These are phyloP conservation scores for Fregetta grallaria DNA, from an alignment of 2,113 vertebrate genomes.

Conservation along the genomic window DNA sequence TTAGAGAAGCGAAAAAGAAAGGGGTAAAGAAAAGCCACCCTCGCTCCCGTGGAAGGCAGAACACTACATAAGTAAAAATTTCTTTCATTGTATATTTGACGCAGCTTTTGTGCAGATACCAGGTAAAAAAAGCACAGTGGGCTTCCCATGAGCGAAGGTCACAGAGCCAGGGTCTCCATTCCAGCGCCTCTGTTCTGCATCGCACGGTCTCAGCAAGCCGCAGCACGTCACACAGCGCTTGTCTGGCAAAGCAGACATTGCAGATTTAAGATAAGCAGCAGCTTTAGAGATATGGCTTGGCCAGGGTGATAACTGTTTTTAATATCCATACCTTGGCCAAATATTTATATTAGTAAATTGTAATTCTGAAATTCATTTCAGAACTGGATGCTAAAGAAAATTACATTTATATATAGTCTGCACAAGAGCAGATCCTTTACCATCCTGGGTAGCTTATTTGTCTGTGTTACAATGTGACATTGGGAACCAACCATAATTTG, in stretches of 20 bases:
- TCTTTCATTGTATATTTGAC: neutral
- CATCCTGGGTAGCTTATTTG: neutral
- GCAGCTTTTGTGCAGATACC: neutral
- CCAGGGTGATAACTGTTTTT: neutral
- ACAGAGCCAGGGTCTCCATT: neutral
- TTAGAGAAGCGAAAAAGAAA: neutral
- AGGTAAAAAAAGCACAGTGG: neutral
- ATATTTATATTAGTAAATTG: neutral
- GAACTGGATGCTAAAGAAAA: neutral
- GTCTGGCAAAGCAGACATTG: neutral
- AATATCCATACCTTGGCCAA: neutral
- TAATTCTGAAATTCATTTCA: neutral
- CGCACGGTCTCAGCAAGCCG: fast-evolving
- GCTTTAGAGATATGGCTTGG: fast-evolving
- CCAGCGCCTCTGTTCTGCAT: fast-evolving
- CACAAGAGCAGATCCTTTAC: neutral
- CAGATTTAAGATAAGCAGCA: neutral
- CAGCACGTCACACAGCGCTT: neutral
- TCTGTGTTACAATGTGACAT: neutral
- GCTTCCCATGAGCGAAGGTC: neutral
- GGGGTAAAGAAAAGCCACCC: neutral
- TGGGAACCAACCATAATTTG: neutral
- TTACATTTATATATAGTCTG: neutral
- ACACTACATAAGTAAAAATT: fast-evolving
- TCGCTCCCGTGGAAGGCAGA: fast-evolving